Base-by-base conservation (phyloP, 2,888 invertebrate species). In the Lasioglossum vierecki region DNA sequence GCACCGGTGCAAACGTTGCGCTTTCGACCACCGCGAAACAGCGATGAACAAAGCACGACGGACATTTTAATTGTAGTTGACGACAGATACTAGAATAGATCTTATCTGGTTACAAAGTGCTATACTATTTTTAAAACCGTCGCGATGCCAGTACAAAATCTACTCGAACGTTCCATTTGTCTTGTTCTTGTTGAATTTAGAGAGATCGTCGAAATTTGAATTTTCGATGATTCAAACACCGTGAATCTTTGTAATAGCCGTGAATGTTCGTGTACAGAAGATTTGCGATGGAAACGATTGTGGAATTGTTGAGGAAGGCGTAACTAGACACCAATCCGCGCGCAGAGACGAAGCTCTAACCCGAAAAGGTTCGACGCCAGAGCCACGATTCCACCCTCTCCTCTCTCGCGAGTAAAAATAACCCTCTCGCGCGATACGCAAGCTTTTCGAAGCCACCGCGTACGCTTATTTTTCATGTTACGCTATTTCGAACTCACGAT, bases 351-450 rank as follows among this genome's bases (percentile, higher is more conserved):
- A 88, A 87, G 90, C 85, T 90, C 91, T 94, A 93, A 94, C 95
- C 94, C 94, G 94, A 95, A 95, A 95, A 93, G 95, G 95, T 92
- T 92, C 93, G 85, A 75, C 83, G 83, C 87, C 84, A 83, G 85
- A 75, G 77, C 85, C 80, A 82, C 88, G 85, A 86, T 88, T 86
- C 85, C 87, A 84, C 89, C 88, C 91, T 89, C 88, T 88, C 88
- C 87, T 86, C 89, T 88, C 77, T 9, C 53, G 81, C 88, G 93
- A 85, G 89, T 94, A 94, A 94, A 94, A 94, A 94, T 94, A 94
- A 93, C 93, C 92, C 92, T 92, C 92, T 91, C 90, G 90, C 88
- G 71, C 76, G 87, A 90, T 86, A 86, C 84, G 66, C 46, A 70
- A 81, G 74, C 46, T 80, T 84, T 86, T 80, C 77, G 80, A 30